These are phyloP conservation scores for Andrena bucephala DNA, from an alignment of 2,888 invertebrate species.

Conservation along the genomic window DNA sequence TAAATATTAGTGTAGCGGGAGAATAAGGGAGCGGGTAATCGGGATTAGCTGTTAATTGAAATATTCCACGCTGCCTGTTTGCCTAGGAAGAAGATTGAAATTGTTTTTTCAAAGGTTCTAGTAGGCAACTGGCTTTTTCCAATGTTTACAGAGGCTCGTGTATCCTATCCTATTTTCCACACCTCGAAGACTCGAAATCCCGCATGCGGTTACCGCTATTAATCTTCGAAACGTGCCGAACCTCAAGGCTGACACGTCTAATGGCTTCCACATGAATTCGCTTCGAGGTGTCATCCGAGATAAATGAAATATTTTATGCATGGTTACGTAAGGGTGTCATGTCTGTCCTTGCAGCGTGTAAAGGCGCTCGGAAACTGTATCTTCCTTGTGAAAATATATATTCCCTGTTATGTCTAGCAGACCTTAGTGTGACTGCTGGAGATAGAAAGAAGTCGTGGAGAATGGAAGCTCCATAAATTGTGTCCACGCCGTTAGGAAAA, in stretches of 20 bases:
- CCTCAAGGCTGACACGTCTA: constrained; percentile 6
- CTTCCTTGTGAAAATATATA: not conserved
- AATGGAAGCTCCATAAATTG: not conserved
- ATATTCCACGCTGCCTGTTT: not conserved
- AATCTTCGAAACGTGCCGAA: constrained; percentile 31
- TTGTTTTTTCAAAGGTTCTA: not conserved
- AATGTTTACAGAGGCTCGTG: not conserved
- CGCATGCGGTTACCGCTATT: not conserved
- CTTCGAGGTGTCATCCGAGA: not conserved
- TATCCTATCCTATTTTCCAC: constrained; percentile 19
- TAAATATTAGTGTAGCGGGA: too few species aligned
- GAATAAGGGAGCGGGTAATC: too few species aligned
- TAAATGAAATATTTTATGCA: constrained; percentile 17
- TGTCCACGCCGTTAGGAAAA: not conserved
- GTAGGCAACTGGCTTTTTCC: not conserved
- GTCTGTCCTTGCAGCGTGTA: not conserved
- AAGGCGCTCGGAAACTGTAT: not conserved
- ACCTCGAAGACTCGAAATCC: not conserved
- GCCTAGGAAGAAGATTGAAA: not conserved
- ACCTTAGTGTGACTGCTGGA: not conserved
- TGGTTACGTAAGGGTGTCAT: constrained; percentile 6
- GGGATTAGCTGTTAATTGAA: not conserved
- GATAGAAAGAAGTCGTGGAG: not conserved
- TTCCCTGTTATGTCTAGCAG: not conserved
- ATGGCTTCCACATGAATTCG: not conserved